Conservation (phyloP, 2,888 invertebrate genomes). For the Drosophila cognata region DNA sequence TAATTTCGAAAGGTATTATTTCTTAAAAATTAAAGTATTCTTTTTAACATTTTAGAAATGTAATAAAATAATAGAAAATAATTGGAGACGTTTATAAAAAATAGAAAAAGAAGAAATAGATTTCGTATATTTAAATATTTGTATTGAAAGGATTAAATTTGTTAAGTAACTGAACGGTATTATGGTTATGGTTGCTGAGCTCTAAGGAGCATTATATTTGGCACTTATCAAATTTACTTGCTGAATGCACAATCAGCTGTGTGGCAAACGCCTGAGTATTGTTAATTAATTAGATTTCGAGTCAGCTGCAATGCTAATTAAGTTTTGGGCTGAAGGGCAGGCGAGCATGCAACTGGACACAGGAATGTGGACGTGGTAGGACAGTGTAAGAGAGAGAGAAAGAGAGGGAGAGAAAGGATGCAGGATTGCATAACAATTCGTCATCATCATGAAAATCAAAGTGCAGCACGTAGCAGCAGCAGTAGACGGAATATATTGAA, state of each 20-base stretch:
- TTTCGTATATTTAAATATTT: background rate
- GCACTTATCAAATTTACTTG: slow-evolving; percentile 31
- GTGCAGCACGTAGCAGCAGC: slow-evolving; percentile 49
- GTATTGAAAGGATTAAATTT: background rate
- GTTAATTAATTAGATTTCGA: slow-evolving; percentile 59
- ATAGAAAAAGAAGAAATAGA: background rate
- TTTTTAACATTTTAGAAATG: background rate
- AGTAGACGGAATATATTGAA: slow-evolving; percentile 47
- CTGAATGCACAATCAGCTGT: slow-evolving; percentile 52
- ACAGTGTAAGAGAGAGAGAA: background rate
- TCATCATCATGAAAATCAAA: slow-evolving; percentile 47
- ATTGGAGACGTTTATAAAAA: background rate
- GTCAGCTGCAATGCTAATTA: slow-evolving; percentile 46
- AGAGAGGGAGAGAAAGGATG: slow-evolving; percentile 1
- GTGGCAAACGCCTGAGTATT: slow-evolving; percentile 21
- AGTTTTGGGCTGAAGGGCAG: slow-evolving; percentile 38
- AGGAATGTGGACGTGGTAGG: background rate
- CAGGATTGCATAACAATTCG: slow-evolving; percentile 50
- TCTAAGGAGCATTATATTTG: background rate
- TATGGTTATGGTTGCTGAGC: background rate
- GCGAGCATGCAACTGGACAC: slow-evolving; percentile 16
- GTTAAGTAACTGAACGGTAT: background rate
- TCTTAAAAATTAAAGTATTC: background rate
- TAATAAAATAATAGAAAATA: background rate
- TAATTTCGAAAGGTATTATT: background rate